phyloP scores from a whole-genome alignment of 2,888 invertebrate species.

The Sarcophaga carnaria region DNA sequence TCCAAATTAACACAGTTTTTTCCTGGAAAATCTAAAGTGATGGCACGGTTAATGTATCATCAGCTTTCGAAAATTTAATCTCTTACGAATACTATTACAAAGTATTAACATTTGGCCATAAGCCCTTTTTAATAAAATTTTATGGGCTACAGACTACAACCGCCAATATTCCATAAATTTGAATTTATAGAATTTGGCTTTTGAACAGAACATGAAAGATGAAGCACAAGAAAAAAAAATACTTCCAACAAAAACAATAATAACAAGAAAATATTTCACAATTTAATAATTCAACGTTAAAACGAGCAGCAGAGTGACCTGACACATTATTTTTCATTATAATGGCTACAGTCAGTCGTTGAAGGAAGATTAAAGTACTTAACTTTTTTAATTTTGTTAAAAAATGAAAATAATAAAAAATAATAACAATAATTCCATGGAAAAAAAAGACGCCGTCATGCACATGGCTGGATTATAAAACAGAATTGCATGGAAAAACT shows the following conservation, averaged over 20 bases:
- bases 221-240: neutral
- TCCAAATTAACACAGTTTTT: no score
- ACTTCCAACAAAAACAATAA: neutral
- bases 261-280: neutral
- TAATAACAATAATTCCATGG: neutral
- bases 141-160: neutral
- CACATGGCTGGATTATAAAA: neutral
- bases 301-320: constrained; percentile 33
- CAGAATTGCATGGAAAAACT: constrained; percentile 18
- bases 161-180: neutral
- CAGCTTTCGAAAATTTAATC: neutral
- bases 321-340: constrained; percentile 43
- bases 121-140: neutral
- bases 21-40: neutral
- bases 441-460: constrained; percentile 7
- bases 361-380: constrained; percentile 43
- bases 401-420: neutral
- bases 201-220: neutral
- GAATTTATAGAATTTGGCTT: neutral
- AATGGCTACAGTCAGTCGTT: constrained; percentile 11
- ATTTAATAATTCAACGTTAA: constrained; percentile 37
- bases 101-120: neutral
- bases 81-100: neutral
- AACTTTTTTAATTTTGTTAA: constrained; percentile 62
- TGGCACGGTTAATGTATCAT: neutral